phyloP scores from a whole-genome alignment of 1,140 invertebrate species.

The honey bee (Apis mellifera) region DNA sequence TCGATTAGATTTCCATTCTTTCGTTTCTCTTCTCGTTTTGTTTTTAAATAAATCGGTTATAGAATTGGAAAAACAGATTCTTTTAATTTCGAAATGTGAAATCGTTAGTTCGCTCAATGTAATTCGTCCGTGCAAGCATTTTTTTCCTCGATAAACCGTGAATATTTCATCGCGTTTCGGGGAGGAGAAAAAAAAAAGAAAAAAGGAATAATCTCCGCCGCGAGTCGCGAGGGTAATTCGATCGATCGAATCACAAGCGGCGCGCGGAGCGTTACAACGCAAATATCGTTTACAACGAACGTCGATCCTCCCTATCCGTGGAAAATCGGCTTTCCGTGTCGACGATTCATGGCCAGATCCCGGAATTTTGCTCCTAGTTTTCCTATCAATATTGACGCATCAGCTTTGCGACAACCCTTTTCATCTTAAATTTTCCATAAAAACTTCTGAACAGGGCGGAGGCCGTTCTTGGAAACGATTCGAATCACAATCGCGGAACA shows the following conservation, averaged over 20 bases:
- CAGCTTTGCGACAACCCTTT: neutral
- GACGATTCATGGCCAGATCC: neutral
- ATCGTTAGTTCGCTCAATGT: neutral
- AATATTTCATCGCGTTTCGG: neutral
- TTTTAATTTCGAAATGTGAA: neutral
- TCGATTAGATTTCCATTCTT: too few species aligned
- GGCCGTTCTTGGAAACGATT: too few species aligned
- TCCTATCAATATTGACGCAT: conserved; percentile 34
- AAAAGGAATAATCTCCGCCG: neutral
- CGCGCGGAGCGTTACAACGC: neutral
- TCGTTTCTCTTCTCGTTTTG: too few species aligned
- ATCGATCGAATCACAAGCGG: neutral
- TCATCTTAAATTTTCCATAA: neutral
- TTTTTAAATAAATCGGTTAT: too few species aligned
- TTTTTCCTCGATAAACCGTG: neutral
- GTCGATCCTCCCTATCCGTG: neutral
- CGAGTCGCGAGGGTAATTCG: conserved; percentile 2
- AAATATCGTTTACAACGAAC: conserved; percentile 40
- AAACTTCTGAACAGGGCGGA: neutral
- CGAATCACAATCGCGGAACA: too few species aligned
- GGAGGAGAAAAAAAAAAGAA: too few species aligned
- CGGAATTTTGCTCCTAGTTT: conserved; percentile 9
- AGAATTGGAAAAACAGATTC: neutral
- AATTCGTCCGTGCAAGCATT: neutral
- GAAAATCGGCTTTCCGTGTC: conserved; percentile 2